Percentiles rank a stretch among this genome's conserved stretches.
phyloP scores from a whole-genome alignment of 2,888 invertebrate genomes.

The Gerosis bhagava region DNA sequence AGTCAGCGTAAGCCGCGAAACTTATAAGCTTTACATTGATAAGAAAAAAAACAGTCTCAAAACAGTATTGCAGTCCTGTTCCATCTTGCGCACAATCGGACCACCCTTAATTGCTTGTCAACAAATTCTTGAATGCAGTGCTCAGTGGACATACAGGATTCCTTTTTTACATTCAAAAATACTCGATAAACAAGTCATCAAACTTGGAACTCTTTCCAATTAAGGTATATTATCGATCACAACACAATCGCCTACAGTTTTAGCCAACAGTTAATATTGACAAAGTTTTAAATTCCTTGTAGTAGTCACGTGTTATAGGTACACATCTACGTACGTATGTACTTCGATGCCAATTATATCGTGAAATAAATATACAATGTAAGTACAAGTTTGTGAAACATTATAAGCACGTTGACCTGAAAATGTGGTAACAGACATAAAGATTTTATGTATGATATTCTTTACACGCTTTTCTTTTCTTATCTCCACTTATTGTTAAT shows the following conservation, averaged over 20 bases:
- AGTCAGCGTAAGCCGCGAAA: slow-evolving; percentile 1
- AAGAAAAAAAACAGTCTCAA: slow-evolving; percentile 39
- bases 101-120: slow-evolving; percentile 73
- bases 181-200: slow-evolving; percentile 66
- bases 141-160: slow-evolving; percentile 57
- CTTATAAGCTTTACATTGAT: too few species aligned
- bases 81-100: slow-evolving; percentile 39
- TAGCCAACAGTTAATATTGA: slow-evolving; percentile 33
- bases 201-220: slow-evolving; percentile 40
- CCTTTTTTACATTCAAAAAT: slow-evolving; percentile 57
- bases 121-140: slow-evolving; percentile 72
- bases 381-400: slow-evolving; percentile 12
- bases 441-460: background rate
- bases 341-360: slow-evolving; percentile 48
- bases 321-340: too few species aligned
- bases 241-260: background rate
- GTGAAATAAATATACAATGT: slow-evolving; percentile 46
- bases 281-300: slow-evolving; percentile 41
- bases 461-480: too few species aligned
- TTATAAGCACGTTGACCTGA: slow-evolving; percentile 37
- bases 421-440: slow-evolving; percentile 12
- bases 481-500: too few species aligned
- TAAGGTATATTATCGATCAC: slow-evolving; percentile 15
- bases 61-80: slow-evolving; percentile 43
- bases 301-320: slow-evolving; percentile 43